phyloP scores from a whole-genome alignment of 92 coral and sea anemone species.

The Blastomussa wellsi region DNA sequence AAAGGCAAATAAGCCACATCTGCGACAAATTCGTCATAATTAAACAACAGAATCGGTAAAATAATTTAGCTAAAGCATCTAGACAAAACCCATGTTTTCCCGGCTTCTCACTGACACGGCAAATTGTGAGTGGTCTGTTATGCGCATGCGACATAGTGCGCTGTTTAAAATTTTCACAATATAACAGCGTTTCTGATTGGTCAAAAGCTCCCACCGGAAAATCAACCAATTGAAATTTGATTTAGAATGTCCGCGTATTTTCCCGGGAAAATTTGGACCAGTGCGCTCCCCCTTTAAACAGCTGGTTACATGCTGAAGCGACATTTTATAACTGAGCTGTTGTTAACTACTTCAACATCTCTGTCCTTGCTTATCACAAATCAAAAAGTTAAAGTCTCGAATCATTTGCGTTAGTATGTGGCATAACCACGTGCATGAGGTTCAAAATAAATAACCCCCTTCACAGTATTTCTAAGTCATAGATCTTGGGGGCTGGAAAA shows the following conservation, averaged over 20 bases:
- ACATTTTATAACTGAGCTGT: not conserved
- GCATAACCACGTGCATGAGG: no score
- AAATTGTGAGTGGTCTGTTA: conserved; percentile 77
- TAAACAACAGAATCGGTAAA: conserved; percentile 43
- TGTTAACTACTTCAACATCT: no score
- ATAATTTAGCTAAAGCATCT: conserved; percentile 22
- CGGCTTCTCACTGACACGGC: conserved; percentile 84
- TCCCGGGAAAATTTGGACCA: conserved; percentile 6
- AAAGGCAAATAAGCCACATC: conserved; percentile 65
- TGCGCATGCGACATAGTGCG: conserved; percentile 53
- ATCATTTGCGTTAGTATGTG: no score
- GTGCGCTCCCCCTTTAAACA: conserved; percentile 2
- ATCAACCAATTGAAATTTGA: conserved; percentile 18
- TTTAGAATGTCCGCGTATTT: not conserved
- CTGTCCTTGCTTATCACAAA: no score
- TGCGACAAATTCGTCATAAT: conserved; percentile 66
- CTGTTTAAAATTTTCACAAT: conserved; percentile 17
- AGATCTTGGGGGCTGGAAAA: no score
- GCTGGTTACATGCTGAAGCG: not conserved
- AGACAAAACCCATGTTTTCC: conserved; percentile 59
- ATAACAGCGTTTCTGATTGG: conserved; percentile 25
- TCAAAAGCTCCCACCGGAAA: not conserved
- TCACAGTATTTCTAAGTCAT: no score
- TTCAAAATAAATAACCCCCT: no score
- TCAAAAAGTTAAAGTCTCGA: no score